phyloP scores from a whole-genome alignment of 2,888 invertebrate genomes.

The Alloscopus bannaensis region DNA sequence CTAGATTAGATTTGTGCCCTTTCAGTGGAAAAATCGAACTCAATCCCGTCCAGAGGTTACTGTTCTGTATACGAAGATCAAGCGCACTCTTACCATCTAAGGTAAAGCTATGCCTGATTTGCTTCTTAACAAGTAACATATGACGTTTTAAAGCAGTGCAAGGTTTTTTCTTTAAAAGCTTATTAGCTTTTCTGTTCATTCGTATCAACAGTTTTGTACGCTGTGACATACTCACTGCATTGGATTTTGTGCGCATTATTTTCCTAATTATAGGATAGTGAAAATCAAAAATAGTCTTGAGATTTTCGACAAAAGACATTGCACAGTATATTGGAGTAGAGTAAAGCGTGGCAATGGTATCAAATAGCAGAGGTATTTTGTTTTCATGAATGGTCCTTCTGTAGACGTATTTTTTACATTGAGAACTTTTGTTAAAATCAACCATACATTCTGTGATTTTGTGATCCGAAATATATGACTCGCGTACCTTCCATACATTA shows the following conservation, averaged over 20 bases:
- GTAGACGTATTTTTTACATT: background rate
- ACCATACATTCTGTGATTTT: background rate
- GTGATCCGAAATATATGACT: constrained; percentile 2
- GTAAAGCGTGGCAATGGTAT: background rate
- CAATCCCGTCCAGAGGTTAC: background rate
- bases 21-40: background rate
- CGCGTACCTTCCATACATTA: background rate
- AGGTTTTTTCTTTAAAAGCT: background rate
- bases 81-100: background rate
- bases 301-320: background rate
- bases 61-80: background rate
- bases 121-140: background rate
- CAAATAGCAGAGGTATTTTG: too few relatives aligned
- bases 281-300: background rate
- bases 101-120: background rate
- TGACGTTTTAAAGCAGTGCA: background rate
- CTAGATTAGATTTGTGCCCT: too few relatives aligned
- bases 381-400: background rate
- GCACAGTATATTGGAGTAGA: background rate
- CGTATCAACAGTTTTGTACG: background rate
- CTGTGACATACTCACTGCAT: background rate
- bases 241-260: background rate
- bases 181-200: background rate
- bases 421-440: background rate
- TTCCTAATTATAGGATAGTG: background rate